Conservation (phyloP, 2,888 invertebrate genomes). For the Parnassius apollo region DNA sequence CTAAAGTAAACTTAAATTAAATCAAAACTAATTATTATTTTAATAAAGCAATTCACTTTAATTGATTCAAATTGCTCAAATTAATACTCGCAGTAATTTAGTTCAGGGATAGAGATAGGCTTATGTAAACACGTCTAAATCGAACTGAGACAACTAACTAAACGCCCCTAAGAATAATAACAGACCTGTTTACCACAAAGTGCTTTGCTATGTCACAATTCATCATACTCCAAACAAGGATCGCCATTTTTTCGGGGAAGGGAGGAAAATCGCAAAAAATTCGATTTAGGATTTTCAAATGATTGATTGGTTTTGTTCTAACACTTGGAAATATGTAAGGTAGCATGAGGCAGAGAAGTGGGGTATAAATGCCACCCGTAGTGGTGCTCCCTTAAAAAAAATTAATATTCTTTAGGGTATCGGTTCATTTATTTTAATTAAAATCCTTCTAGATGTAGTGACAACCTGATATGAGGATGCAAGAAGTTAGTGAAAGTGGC, state of each 20-base stretch:
- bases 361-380: too few relatives aligned
- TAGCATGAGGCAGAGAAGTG: too few relatives aligned
- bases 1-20: slow-evolving; percentile 7
- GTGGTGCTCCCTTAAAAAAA: too few relatives aligned
- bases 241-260: slow-evolving; percentile 33
- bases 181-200: slow-evolving; percentile 68
- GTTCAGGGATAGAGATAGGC: slow-evolving; percentile 29
- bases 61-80: slow-evolving; percentile 23
- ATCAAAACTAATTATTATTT: slow-evolving; percentile 21
- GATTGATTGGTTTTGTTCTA: slow-evolving; percentile 14
- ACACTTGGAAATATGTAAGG: background rate
- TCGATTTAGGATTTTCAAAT: slow-evolving; percentile 8
- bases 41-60: slow-evolving; percentile 19
- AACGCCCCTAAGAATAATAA: slow-evolving; percentile 67
- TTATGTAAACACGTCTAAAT: slow-evolving; percentile 51
- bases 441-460: too few relatives aligned
- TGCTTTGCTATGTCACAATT: slow-evolving; percentile 77
- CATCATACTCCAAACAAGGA: slow-evolving; percentile 50
- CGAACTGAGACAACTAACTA: slow-evolving; percentile 44
- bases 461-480: too few relatives aligned
- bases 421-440: too few relatives aligned
- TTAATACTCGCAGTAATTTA: slow-evolving; percentile 15
- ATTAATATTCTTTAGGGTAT: too few relatives aligned
- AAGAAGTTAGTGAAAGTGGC: too few relatives aligned
- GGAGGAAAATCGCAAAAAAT: slow-evolving; percentile 11